Conservation (phyloP, 2,888 invertebrate genomes). For the Mythimna impura region DNA sequence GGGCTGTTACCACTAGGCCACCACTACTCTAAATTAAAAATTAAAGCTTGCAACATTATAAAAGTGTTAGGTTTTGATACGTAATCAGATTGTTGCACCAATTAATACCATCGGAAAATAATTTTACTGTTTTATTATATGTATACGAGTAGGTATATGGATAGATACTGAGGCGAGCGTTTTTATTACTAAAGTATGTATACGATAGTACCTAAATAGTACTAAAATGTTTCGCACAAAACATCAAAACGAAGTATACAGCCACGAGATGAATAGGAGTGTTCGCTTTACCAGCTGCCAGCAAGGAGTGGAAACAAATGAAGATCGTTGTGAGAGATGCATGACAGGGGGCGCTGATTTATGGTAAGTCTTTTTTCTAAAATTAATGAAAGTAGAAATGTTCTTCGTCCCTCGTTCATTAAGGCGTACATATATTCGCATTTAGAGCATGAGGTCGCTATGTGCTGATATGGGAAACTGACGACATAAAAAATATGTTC, state of each 20-base stretch:
- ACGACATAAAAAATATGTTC: background rate
- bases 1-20: too few species aligned
- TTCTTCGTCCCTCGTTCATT: background rate
- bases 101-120: too few species aligned
- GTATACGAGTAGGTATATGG: too few species aligned
- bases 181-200: too few species aligned
- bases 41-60: background rate
- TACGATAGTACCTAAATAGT: background rate
- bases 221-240: background rate
- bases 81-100: too few species aligned
- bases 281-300: background rate
- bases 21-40: too few species aligned
- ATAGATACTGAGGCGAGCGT: too few species aligned
- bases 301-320: slow-evolving; percentile 1
- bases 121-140: too few species aligned
- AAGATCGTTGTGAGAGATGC: background rate
- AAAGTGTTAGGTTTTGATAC: background rate
- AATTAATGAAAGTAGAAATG: background rate
- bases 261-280: background rate
- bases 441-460: background rate
- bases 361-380: background rate
- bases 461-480: background rate
- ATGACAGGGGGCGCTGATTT: background rate
- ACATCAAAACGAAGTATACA: background rate
- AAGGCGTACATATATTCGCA: background rate